phyloP scores from a whole-genome alignment of 2,888 invertebrate species.

The Calliscelio sp. region DNA sequence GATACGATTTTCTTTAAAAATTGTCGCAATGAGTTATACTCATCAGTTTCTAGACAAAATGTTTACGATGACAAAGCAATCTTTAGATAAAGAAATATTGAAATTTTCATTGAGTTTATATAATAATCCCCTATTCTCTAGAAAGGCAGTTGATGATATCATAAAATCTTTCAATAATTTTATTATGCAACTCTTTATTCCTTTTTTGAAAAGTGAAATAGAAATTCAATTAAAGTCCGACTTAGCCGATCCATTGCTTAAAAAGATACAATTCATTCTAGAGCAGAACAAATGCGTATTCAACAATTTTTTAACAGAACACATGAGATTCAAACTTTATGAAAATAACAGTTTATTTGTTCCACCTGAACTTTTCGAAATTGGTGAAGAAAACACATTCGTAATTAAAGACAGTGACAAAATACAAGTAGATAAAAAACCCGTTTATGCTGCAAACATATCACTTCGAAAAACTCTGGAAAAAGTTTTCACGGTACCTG shows the following conservation, averaged over 20 bases:
- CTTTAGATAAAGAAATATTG: constrained; percentile 42
- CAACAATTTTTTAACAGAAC: not conserved
- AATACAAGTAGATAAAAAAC: constrained; percentile 35
- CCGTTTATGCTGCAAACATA: constrained; percentile 60
- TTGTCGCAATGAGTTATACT: not conserved
- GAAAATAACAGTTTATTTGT: constrained; percentile 3
- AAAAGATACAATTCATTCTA: constrained; percentile 38
- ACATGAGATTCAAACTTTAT: constrained; percentile 9
- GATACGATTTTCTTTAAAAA: too few species aligned
- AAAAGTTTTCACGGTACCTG: constrained; percentile 23
- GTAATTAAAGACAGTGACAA: not conserved
- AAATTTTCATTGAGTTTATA: constrained; percentile 45
- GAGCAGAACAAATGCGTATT: constrained; percentile 54
- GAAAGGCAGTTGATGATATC: constrained; percentile 51
- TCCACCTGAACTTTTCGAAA: constrained; percentile 11
- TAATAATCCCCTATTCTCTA: constrained; percentile 28
- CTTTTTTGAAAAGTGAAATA: constrained; percentile 44
- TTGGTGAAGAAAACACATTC: not conserved
- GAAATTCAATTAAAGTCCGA: constrained; percentile 16
- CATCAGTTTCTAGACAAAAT: constrained; percentile 11
- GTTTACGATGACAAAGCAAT: too few species aligned
- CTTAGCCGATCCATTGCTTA: not conserved
- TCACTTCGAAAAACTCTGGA: constrained; percentile 37
- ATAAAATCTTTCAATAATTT: constrained; percentile 46
- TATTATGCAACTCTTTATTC: constrained; percentile 44